Percentiles rank a stretch among this genome's conserved stretches.
Evolutionary conservation across 2,113 vertebrate genomes (phyloP).

Genomic region (Pithys albifrons): DNA sequence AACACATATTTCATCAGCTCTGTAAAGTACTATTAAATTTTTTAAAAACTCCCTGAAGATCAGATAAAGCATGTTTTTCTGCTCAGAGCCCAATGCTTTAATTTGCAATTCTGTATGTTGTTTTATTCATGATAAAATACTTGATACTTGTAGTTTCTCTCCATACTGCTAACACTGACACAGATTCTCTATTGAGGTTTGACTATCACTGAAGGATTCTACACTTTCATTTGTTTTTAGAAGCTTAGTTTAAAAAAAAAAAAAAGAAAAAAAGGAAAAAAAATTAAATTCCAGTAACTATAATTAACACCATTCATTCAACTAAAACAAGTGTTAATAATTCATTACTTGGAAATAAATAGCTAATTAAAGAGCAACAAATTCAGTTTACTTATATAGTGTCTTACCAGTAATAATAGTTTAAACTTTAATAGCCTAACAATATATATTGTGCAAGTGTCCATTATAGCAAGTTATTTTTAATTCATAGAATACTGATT

Average conservation of each 20-base stretch:
- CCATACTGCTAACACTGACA: slow-evolving; percentile 18
- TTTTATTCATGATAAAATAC: slow-evolving; percentile 70
- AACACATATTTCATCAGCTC: slow-evolving; percentile 16
- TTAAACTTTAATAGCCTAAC: slow-evolving; percentile 22
- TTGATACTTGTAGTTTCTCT: slow-evolving; percentile 36
- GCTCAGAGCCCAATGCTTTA: slow-evolving; percentile 7
- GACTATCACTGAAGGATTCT: not conserved
- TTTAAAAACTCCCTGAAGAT: slow-evolving; percentile 41
- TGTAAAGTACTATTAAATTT: slow-evolving; percentile 21
- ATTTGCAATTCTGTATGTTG: slow-evolving; percentile 68
- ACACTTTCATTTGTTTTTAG: not conserved
- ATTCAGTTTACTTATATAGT: not conserved
- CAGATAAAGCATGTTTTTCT: slow-evolving; percentile 53
- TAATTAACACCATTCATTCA: not conserved
- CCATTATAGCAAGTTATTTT: slow-evolving; percentile 36
- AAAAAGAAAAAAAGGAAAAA: not conserved
- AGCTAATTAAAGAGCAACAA: slow-evolving; percentile 20
- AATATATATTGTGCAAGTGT: slow-evolving; percentile 41
- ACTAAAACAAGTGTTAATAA: slow-evolving; percentile 7
- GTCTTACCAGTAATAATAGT: not conserved
- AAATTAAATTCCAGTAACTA: not conserved
- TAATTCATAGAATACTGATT: not conserved
- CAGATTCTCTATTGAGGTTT: slow-evolving; percentile 14
- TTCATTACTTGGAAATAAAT: slow-evolving; percentile 22
- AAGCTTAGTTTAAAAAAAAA: not conserved